These are phyloP conservation scores for Irena cyanogastra DNA, from an alignment of 2,113 vertebrate genomes.

Conservation along the genomic window DNA sequence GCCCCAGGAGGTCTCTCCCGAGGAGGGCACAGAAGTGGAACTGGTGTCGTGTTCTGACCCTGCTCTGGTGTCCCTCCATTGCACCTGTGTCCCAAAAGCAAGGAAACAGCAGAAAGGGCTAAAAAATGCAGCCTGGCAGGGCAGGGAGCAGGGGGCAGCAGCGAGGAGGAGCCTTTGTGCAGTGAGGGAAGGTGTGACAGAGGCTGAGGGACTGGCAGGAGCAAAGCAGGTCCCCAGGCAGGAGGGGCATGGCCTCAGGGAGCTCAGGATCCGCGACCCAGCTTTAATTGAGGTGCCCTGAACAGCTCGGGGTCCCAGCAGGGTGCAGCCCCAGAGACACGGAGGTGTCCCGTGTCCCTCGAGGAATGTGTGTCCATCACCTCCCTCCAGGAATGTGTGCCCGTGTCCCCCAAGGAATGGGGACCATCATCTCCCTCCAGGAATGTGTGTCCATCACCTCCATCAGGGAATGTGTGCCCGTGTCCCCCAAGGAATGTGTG, in stretches of 20 bases:
- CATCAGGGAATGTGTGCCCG: neutral
- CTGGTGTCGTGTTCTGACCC: neutral
- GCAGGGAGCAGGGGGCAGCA: neutral
- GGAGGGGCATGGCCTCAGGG: neutral
- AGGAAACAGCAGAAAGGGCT: neutral
- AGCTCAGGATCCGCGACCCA: neutral
- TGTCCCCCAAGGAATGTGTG: neutral
- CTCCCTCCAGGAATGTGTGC: neutral
- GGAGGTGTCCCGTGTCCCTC: neutral
- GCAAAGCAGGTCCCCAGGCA: fast-evolving
- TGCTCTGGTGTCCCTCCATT: neutral
- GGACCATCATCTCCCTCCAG: neutral
- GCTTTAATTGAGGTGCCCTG: neutral
- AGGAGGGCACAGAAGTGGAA: neutral
- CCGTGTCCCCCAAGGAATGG: neutral
- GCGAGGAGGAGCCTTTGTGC: neutral
- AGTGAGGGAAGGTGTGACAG: neutral
- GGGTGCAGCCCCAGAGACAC: neutral
- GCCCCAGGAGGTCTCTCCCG: neutral
- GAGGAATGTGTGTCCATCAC: neutral
- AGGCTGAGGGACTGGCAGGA: neutral
- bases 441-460: neutral
- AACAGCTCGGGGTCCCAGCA: neutral
- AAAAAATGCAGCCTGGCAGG: neutral
- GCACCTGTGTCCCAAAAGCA: neutral